These are phyloP conservation scores for Acronicta alni DNA, from an alignment of 2,888 invertebrate genomes.

Conservation along the genomic window DNA sequence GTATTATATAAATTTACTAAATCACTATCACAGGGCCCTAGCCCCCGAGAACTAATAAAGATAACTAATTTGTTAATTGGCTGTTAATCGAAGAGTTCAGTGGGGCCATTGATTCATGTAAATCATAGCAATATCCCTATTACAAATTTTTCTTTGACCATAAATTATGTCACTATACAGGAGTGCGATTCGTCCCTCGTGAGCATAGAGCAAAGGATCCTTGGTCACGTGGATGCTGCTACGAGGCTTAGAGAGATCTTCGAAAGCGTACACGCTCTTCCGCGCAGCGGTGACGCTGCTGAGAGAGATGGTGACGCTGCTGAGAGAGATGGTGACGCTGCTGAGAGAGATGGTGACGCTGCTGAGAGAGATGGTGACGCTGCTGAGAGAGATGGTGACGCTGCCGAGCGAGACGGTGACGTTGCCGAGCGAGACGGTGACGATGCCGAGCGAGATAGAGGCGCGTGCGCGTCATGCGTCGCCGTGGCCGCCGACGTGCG, in stretches of 20 bases:
- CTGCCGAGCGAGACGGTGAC: no score
- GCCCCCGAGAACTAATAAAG: no score
- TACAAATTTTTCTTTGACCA: background rate
- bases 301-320: background rate
- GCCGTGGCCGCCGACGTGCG: conserved; percentile 17
- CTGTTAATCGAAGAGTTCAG: no score
- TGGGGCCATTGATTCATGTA: no score
- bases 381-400: no score
- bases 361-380: no score
- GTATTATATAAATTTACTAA: no score
- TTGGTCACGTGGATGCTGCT: conserved; percentile 52
- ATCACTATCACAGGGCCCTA: no score
- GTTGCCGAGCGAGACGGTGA: conserved; percentile 10
- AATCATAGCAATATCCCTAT: no score
- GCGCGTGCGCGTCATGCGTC: conserved; percentile 24
- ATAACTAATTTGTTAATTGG: no score
- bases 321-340: no score
- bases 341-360: no score
- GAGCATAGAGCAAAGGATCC: conserved; percentile 60
- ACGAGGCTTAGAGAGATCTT: conserved; percentile 48
- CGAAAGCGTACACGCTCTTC: conserved; percentile 25
- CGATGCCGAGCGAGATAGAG: background rate
- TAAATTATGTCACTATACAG: conserved; percentile 52
- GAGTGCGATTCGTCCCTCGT: conserved; percentile 65
- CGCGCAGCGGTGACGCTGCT: conserved; percentile 7